Base-by-base conservation (phyloP, 2,113 vertebrate species). In the Leptosomus discolor region DNA sequence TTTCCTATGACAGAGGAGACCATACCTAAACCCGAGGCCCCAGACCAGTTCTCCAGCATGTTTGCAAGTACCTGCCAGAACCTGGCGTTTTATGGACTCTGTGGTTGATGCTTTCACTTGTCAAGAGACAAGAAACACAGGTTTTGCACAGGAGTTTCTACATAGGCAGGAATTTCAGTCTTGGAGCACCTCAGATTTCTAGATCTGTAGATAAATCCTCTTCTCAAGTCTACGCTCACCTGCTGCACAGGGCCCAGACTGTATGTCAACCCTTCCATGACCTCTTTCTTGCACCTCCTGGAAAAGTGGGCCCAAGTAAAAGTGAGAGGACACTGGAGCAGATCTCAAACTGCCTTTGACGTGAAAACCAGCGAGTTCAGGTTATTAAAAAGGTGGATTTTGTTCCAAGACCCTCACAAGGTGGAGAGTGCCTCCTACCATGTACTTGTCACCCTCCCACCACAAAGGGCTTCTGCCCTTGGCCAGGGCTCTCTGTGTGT, bases 61-160 rank as follows among this genome's bases (percentile, higher is more conserved):
- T 73, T 83, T 94, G 53, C 12, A 41, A 60, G 48, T 12, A 14
- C 19, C 50, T 83, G 64, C 8, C 48, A 86, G 80, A 79, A 57
- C 21, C 6, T 10, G 27, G 34, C 0, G 0, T 83, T 92, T 88
- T 91, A 65, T 73, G 34, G 86, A 57, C 68, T 60, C 64, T 8
- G 27, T 19, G 36, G 48, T 61, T 8, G 67, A 34, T 74, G 30
- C 10, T 91, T 92, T 65, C n/a, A 9, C 84, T 70, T 36, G 32
- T 58, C 67, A 80, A 53, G 68, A 34, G 76, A 77, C 54, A 53
- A 77, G 92, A 95, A 95, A 91, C 83, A 56, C 89, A 65, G 79
- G 89, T 94, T 95, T 89, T 69, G 21, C 39, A 12, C 24, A 39
- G 34, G 23, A 43, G 9, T 95, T 92, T 91, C 86, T 80, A 73